phyloP scores from a whole-genome alignment of 2,888 invertebrate genomes.

The Conops quadrifasciatus region DNA sequence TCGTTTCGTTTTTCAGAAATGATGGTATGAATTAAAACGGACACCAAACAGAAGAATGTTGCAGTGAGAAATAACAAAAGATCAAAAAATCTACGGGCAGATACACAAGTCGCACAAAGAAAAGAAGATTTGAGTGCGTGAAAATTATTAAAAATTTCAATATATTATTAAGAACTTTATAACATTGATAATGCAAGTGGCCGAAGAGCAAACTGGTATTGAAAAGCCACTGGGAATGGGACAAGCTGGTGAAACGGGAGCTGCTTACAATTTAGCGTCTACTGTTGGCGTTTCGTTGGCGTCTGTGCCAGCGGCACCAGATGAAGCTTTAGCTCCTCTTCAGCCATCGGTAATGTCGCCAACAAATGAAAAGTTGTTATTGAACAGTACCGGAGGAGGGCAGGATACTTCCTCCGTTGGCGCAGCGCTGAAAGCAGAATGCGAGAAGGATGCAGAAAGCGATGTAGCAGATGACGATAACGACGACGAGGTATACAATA shows the following conservation, averaged over 20 bases:
- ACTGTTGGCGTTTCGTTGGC: slow-evolving; percentile 40
- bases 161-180: not conserved
- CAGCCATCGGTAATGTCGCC: slow-evolving; percentile 33
- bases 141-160: slow-evolving; percentile 31
- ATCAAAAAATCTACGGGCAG: slow-evolving; percentile 39
- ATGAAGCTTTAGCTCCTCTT: slow-evolving; percentile 40
- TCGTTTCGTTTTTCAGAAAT: too few species aligned
- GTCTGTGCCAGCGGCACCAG: slow-evolving; percentile 30
- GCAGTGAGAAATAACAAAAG: slow-evolving; percentile 2
- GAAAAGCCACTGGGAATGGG: slow-evolving; percentile 49
- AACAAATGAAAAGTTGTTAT: slow-evolving; percentile 22
- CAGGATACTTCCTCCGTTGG: slow-evolving; percentile 2
- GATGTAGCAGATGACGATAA: slow-evolving; percentile 69
- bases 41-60: too few species aligned
- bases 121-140: slow-evolving; percentile 33
- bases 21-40: too few species aligned
- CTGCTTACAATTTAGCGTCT: slow-evolving; percentile 21
- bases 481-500: slow-evolving; percentile 67
- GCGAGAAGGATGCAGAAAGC: slow-evolving; percentile 67
- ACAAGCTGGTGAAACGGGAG: slow-evolving; percentile 47
- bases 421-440: slow-evolving; percentile 32
- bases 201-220: slow-evolving; percentile 47
- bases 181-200: slow-evolving; percentile 53
- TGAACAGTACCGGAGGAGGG: slow-evolving; percentile 17
- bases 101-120: slow-evolving; percentile 40